phyloP scores from a whole-genome alignment of 2,113 vertebrate species.

The Mustela nigripes region DNA sequence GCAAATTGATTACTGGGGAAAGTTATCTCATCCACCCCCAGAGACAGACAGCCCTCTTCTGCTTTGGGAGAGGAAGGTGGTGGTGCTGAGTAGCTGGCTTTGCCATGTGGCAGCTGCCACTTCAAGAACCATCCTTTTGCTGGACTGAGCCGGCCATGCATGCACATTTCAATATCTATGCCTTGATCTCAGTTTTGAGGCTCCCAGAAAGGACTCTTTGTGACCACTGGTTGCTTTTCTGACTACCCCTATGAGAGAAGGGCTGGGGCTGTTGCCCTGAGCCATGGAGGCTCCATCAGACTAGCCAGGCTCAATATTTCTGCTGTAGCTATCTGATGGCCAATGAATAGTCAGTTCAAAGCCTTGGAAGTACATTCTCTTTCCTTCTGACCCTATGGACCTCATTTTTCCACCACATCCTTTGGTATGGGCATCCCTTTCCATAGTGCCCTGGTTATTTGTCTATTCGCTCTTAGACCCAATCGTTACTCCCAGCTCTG shows the following conservation, averaged over 20 bases:
- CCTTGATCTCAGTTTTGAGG: neutral
- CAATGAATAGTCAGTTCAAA: neutral
- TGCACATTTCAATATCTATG: neutral
- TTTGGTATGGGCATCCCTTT: accelerated
- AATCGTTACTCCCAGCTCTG: neutral
- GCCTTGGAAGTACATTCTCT: neutral
- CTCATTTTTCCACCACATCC: accelerated
- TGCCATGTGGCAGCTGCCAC: neutral
- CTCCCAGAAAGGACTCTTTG: neutral
- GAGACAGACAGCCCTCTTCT: neutral
- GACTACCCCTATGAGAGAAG: neutral
- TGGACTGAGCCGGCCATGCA: neutral
- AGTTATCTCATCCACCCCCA: neutral
- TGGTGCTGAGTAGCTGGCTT: neutral
- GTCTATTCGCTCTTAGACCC: neutral
- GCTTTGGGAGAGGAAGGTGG: neutral
- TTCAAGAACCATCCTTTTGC: neutral
- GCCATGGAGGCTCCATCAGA: neutral
- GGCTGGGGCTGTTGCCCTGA: neutral
- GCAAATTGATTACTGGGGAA: constrained; percentile 64
- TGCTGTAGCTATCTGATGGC: neutral
- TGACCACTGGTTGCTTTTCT: neutral
- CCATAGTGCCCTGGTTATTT: neutral
- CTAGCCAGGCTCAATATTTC: neutral
- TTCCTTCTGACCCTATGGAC: neutral